These are phyloP conservation scores for Leucoraja ocellata DNA, from an alignment of 2,797 vertebrate genomes.

Conservation along the genomic window DNA sequence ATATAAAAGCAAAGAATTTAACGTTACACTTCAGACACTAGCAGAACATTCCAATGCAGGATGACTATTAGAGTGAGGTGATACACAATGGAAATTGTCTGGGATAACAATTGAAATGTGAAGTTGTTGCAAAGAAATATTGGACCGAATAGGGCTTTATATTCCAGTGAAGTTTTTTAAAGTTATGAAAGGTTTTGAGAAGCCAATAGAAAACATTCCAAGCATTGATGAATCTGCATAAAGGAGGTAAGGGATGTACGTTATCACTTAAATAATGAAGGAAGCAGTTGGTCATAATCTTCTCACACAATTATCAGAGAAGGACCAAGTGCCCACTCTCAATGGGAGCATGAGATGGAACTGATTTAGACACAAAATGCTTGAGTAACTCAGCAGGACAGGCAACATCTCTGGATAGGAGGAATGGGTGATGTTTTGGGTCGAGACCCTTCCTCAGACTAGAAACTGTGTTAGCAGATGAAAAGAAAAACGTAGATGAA, in stretches of 20 bases:
- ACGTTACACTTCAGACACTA: neutral
- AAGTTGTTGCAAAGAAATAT: neutral
- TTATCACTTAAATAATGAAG: neutral
- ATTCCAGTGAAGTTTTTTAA: neutral
- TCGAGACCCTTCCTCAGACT: too few species aligned
- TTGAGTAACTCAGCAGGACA: too few species aligned
- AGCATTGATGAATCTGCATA: neutral
- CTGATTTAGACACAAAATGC: too few species aligned
- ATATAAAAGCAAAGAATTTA: neutral
- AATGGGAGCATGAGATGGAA: neutral
- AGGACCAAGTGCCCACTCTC: neutral
- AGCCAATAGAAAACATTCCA: neutral
- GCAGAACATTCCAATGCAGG: neutral
- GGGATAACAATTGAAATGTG: neutral
- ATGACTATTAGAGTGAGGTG: neutral
- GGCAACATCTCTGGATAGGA: too few species aligned
- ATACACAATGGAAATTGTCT: neutral
- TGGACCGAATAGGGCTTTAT: neutral
- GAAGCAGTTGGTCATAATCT: neutral
- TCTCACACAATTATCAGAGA: neutral
- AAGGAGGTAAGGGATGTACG: neutral
- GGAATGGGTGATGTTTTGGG: too few species aligned
- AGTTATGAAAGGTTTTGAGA: neutral
- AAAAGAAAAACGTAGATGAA: neutral
- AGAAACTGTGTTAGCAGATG: neutral